Conservation (phyloP, 2,888 invertebrate species). For the Meiosimyza platycephala region DNA sequence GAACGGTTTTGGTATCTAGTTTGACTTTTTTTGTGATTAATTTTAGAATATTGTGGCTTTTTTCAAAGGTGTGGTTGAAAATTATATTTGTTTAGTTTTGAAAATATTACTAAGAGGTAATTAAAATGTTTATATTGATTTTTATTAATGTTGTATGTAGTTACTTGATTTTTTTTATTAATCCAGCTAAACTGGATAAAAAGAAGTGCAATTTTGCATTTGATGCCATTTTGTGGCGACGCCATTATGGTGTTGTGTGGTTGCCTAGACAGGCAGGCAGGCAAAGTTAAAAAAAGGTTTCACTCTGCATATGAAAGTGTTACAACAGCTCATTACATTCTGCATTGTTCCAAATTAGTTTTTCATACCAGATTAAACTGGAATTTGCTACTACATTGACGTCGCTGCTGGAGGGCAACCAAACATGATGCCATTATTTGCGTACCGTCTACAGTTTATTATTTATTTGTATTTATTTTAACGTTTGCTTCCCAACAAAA, state of each 20-base stretch:
- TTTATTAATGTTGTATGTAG: too few relatives aligned
- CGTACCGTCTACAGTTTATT: too few relatives aligned
- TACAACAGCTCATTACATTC: too few relatives aligned
- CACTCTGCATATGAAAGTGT: too few relatives aligned
- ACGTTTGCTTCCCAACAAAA: too few relatives aligned
- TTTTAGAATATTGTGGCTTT: not conserved
- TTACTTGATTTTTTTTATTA: too few relatives aligned
- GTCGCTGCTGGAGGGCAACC: too few relatives aligned
- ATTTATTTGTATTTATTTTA: too few relatives aligned
- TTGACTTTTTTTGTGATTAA: constrained; percentile 11
- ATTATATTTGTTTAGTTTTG: not conserved
- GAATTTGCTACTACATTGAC: too few relatives aligned
- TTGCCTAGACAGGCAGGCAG: not conserved
- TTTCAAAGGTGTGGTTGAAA: not conserved
- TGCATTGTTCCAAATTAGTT: too few relatives aligned
- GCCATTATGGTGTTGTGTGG: constrained; percentile 1
- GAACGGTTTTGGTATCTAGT: constrained; percentile 11
- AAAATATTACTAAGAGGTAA: not conserved
- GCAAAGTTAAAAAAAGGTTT: not conserved
- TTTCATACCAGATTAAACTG: too few relatives aligned
- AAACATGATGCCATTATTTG: too few relatives aligned
- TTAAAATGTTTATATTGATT: not conserved
- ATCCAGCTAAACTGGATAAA: not conserved
- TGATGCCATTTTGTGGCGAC: not conserved
- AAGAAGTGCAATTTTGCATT: not conserved